Conservation (phyloP, 2,113 vertebrate genomes). For the Pteropus alecto region DNA sequence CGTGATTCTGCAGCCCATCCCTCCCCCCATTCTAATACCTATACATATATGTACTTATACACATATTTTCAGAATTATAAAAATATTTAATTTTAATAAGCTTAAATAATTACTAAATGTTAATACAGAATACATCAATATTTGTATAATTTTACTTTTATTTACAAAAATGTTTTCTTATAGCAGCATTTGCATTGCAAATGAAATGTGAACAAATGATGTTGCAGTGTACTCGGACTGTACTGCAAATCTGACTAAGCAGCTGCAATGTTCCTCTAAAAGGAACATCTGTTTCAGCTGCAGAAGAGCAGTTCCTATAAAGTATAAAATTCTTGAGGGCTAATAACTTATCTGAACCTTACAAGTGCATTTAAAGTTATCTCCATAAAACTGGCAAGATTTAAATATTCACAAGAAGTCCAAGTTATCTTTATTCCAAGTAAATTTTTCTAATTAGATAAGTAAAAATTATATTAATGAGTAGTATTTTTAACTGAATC, state of each 20-base stretch:
- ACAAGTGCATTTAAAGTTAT: conserved; percentile 83
- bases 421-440: conserved; percentile 83
- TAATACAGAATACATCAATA: conserved; percentile 85
- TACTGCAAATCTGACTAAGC: conserved; percentile 70
- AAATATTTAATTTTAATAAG: conserved; percentile 86
- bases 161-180: conserved; percentile 81
- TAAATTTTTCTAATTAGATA: conserved; percentile 88
- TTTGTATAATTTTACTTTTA: conserved; percentile 82
- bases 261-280: conserved; percentile 61
- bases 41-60: conserved; percentile 75
- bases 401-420: conserved; percentile 69
- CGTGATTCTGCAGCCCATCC: not conserved
- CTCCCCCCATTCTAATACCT: conserved; percentile 54
- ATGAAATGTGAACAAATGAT: conserved; percentile 71
- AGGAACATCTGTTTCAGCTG: conserved; percentile 63
- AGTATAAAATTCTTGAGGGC: conserved; percentile 44
- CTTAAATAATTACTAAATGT: conserved; percentile 87
- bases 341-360: conserved; percentile 60
- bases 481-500: conserved; percentile 64
- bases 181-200: conserved; percentile 86
- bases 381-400: conserved; percentile 19
- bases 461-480: conserved; percentile 72
- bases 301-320: conserved; percentile 57
- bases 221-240: conserved; percentile 57
- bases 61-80: conserved; percentile 84